phyloP scores from a whole-genome alignment of 2,888 invertebrate species.

The Athrips mouffetella region DNA sequence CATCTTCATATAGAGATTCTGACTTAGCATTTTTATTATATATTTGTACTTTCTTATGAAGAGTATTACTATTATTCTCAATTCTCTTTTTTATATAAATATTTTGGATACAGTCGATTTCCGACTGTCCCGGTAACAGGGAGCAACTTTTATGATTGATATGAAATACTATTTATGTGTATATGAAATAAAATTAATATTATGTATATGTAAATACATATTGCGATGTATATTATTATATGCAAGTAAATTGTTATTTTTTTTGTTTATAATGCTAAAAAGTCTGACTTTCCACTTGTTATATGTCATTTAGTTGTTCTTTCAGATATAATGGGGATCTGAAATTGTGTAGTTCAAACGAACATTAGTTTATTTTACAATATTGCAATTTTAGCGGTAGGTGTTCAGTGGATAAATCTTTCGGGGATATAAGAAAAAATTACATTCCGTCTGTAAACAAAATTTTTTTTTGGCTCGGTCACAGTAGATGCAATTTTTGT shows the following conservation, averaged over 20 bases:
- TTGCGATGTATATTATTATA: conserved; percentile 73
- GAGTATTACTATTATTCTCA: neutral
- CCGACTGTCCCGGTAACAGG: conserved; percentile 29
- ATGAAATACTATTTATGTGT: conserved; percentile 71
- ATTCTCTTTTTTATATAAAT: neutral
- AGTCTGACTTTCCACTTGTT: conserved; percentile 78
- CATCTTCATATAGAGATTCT: no score
- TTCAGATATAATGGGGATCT: conserved; percentile 65
- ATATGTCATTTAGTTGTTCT: conserved; percentile 49
- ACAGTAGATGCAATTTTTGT: conserved; percentile 26
- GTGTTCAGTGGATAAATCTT: conserved; percentile 48
- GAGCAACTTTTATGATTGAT: conserved; percentile 53
- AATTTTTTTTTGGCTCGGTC: conserved; percentile 50
- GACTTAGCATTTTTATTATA: no score
- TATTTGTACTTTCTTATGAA: neutral
- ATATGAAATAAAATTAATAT: conserved; percentile 67
- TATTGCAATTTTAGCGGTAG: conserved; percentile 53
- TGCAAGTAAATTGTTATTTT: conserved; percentile 73
- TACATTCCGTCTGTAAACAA: conserved; percentile 68
- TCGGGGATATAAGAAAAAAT: conserved; percentile 57
- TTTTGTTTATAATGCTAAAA: conserved; percentile 68
- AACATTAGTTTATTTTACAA: conserved; percentile 57
- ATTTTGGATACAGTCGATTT: conserved; percentile 21
- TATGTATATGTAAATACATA: conserved; percentile 77
- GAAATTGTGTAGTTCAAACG: conserved; percentile 60